Base-by-base conservation (phyloP, 2,113 vertebrate genomes). In the Entomyzon cyanotis region DNA sequence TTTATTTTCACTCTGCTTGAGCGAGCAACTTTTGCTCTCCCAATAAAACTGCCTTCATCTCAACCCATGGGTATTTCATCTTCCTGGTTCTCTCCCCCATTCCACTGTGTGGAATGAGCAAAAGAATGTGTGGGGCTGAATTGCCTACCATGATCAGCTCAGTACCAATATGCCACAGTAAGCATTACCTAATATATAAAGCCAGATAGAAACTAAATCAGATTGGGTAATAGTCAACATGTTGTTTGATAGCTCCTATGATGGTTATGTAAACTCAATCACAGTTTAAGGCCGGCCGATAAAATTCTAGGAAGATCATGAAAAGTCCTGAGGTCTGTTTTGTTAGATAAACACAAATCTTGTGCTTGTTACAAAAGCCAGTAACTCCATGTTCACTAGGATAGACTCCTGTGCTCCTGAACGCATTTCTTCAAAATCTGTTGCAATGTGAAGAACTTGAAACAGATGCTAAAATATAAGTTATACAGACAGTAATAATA, bases 81-180 rank as follows among this genome's bases (percentile, higher is more conserved):
- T 55, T 65, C 46, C 17, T 7, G 16, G 12, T 47, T 74, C 11
- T 47, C n/a, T 47, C 22, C 22, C 12, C 11, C 11, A 12, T 10
- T 9, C n/a, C 5, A 2, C 58, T 46, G 22, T 64, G 23, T 1
- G 19, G 33, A 41, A 33, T 17, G 9, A 70, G 13, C 0, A 0
- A 70, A 10, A 0, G 1, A 21, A 33, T 62, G 8, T 1, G 3
- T 35, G 30, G 41, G 5, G 15, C 30, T 75, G 12, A 62, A 49
- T 42, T 69, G 11, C 20, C 63, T 31, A 30, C 30, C 8, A 9
- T 39, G 13, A 25, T 75, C 67, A 56, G 6, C 25, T 21, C 21
- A 33, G 31, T 15, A 49, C 12, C 25, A 33, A 18, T 17, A 30
- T 37, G 4, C 39, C 19, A 20, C 42, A 55, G 13, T 56, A 44